Evolutionary conservation across 1,140 invertebrate genomes (phyloP), one percentile per base, ranked within the genome.

Genomic region (Diabrotica virgifera): DNA sequence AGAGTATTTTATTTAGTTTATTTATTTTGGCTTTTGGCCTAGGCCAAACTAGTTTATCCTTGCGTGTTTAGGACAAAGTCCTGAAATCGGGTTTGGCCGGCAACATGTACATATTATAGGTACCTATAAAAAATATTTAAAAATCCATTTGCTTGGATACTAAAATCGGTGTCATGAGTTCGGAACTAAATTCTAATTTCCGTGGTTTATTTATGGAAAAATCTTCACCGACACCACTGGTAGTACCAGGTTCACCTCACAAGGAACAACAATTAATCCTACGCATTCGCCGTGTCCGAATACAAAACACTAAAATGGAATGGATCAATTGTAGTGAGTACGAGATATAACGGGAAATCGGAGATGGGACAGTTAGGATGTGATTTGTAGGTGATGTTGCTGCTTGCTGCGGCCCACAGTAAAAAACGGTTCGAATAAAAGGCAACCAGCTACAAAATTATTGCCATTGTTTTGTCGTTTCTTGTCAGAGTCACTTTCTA

Each of bases 311-410:
- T 55, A 11, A 35, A 55, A 35, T 55, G 53, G 24, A 24, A 11
- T 52, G 14, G n/a, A 52, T 52, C 14, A 55, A 55, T 13, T 10
- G 14, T 11, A 13, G 14, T 55, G 53, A 55, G 14, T 11, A 10
- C 10, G 53, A 24, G n/a, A 50, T 12, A 12, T 55, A 55, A 55
- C 53, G 53, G 53, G 53, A 55, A 4, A 24, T 11, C n/a, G 53
- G 36, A 55, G 53, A 55, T 55, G 53, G 53, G 13, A 55, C 53
- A 55, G 53, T 55, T 55, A 55, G 5, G n/a, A 5, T 55, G 10
- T 55, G 36, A 55, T 24, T 55, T 55, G 53, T 55, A 5, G 53
- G 14, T 9, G 46, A 24, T 24, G 24, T 24, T 24, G 24, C 24
- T 24, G 24, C 24, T 24, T 24, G 24, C 24, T 24, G 24, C 24